phyloP scores from a whole-genome alignment of 2,888 invertebrate genomes.

The Netelia inedita region DNA sequence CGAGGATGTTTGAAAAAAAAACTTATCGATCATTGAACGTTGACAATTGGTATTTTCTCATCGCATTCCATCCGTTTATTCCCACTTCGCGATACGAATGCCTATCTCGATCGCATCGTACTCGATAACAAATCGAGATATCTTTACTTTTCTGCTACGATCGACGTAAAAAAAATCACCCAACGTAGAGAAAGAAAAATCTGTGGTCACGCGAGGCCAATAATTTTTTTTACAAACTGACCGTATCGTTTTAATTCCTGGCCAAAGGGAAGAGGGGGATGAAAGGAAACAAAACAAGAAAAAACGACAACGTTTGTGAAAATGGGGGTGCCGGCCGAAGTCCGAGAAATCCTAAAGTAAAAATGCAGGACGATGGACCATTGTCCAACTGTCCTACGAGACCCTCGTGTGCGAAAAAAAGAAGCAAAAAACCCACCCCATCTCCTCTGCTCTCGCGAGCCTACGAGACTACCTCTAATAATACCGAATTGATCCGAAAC shows the following conservation, averaged over 20 bases:
- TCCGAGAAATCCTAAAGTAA: constrained; percentile 56
- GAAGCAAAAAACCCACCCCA: neutral
- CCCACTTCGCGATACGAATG: constrained; percentile 19
- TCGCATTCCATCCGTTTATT: constrained; percentile 26
- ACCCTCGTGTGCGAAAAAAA: constrained; percentile 70
- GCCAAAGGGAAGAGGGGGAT: neutral
- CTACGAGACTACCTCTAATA: constrained; percentile 75
- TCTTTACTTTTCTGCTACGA: neutral
- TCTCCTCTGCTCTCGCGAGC: constrained; percentile 33
- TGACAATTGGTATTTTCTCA: constrained; percentile 33
- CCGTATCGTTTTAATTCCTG: constrained; percentile 67
- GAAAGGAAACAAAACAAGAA: neutral
- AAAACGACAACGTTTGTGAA: constrained; percentile 54
- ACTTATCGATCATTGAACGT: constrained; percentile 53
- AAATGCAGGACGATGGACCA: constrained; percentile 64
- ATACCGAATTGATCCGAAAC: constrained; percentile 81
- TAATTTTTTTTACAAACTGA: constrained; percentile 41
- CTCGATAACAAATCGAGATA: constrained; percentile 33
- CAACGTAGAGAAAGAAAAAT: constrained; percentile 11
- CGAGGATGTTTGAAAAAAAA: neutral
- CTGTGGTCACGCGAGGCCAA: neutral
- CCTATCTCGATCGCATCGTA: constrained; percentile 40
- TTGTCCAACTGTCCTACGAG: constrained; percentile 81
- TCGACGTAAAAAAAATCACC: neutral
- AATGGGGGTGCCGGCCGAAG: constrained; percentile 42